Conservation (phyloP, 1,140 invertebrate species). For the Anastatus disparis region DNA sequence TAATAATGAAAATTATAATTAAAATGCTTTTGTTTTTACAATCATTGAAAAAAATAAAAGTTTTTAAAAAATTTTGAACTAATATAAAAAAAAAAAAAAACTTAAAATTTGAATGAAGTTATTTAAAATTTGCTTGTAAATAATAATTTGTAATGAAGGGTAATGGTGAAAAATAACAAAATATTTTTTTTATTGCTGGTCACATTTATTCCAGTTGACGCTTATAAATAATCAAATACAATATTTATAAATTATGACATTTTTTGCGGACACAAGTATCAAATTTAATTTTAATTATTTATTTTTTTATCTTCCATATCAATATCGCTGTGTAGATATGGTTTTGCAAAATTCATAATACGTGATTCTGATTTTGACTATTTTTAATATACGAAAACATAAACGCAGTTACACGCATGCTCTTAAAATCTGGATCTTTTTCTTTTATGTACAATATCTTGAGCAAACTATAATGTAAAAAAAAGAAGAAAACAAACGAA, state of each 20-base stretch:
- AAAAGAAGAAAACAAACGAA: constrained; percentile 38
- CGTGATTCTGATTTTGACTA: no score
- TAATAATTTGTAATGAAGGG: background rate
- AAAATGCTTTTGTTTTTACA: no score
- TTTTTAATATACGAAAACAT: no score
- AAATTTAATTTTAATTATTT: constrained; percentile 32
- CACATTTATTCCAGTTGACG: constrained; percentile 38
- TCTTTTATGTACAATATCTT: constrained; percentile 38
- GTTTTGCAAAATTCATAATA: constrained; percentile 31
- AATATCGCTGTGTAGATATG: constrained; percentile 8
- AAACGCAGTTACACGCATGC: constrained; percentile 30
- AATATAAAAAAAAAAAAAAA: no score
- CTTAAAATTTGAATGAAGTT: no score
- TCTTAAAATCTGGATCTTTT: constrained; percentile 27
- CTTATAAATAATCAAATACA: constrained; percentile 42
- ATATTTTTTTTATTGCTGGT: constrained; percentile 32
- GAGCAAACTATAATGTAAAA: constrained; percentile 37
- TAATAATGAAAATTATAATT: no score
- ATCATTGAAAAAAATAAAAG: no score
- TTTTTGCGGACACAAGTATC: constrained; percentile 31
- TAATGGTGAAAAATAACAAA: background rate
- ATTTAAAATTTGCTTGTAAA: no score
- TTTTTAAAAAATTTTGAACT: no score
- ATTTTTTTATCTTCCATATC: background rate
- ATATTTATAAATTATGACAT: constrained; percentile 41